Percentiles rank a stretch among this genome's conserved stretches.
Conservation (phyloP, 2,888 invertebrate species). For the Listrodromus nycthemerus region DNA sequence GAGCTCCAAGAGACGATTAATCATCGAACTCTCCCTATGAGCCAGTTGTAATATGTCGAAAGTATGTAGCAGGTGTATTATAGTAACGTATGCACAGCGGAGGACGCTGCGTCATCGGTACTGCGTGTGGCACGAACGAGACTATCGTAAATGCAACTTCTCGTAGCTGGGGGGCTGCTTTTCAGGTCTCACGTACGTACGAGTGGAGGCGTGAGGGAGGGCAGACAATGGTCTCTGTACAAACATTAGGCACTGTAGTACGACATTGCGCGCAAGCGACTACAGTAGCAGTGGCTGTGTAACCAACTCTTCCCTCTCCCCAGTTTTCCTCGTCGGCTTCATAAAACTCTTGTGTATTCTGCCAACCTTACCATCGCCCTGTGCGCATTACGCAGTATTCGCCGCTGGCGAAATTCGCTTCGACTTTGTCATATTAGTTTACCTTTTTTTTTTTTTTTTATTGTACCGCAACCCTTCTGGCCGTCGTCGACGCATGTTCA, state of each 20-base stretch:
- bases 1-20: constrained; percentile 18
- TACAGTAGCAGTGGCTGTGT: constrained; percentile 40
- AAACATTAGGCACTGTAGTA: constrained; percentile 44
- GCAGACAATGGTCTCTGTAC: constrained; percentile 50
- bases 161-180: constrained; percentile 43
- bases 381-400: constrained; percentile 3
- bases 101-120: constrained; percentile 41
- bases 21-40: constrained; percentile 1
- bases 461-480: not conserved
- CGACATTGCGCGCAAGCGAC: constrained; percentile 16
- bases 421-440: not conserved
- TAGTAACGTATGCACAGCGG: not conserved
- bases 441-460: constrained; percentile 7
- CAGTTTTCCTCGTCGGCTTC: constrained; percentile 14
- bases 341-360: constrained; percentile 27
- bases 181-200: constrained; percentile 28
- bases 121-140: constrained; percentile 28
- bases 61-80: constrained; percentile 18
- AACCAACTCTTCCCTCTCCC: constrained; percentile 21
- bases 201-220: constrained; percentile 16
- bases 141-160: constrained; percentile 48
- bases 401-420: constrained; percentile 9
- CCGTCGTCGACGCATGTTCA: not conserved
- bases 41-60: constrained; percentile 31
- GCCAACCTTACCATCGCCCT: not conserved